Conservation (phyloP, 2,113 vertebrate genomes). For the Rhinoptilus africanus region DNA sequence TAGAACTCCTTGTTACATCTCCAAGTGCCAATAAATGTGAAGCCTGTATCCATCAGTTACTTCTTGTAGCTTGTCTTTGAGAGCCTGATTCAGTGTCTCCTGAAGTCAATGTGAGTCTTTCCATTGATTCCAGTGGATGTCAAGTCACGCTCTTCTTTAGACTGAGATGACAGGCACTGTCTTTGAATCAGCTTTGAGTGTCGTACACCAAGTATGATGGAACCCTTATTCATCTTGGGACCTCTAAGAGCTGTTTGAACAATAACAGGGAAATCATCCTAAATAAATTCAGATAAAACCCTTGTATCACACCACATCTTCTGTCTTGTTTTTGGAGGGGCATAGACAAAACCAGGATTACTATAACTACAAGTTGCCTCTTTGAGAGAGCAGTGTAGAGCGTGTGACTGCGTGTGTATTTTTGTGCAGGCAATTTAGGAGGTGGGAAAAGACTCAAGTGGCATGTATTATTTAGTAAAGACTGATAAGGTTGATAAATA, state of each 20-base stretch:
- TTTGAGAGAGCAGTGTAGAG: background rate
- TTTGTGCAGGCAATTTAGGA: background rate
- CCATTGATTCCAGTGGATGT: background rate
- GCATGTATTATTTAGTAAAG: background rate
- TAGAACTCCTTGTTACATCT: background rate
- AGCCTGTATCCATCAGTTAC: background rate
- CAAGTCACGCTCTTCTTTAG: background rate
- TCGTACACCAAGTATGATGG: background rate
- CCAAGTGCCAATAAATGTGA: background rate
- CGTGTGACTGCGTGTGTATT: no score
- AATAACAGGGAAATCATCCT: background rate
- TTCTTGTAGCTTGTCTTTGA: background rate
- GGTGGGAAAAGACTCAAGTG: background rate
- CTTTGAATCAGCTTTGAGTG: background rate
- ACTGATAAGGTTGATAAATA: accelerated
- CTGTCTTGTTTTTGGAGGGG: background rate
- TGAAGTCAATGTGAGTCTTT: background rate
- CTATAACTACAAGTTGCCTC: background rate
- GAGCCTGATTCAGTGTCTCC: background rate
- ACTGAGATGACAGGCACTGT: background rate
- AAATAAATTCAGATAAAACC: background rate
- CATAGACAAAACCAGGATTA: background rate
- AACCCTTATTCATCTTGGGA: background rate
- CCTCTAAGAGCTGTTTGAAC: background rate
- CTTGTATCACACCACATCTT: background rate